phyloP scores from a whole-genome alignment of 2,888 invertebrate species.

The Chymomyza procnemis region DNA sequence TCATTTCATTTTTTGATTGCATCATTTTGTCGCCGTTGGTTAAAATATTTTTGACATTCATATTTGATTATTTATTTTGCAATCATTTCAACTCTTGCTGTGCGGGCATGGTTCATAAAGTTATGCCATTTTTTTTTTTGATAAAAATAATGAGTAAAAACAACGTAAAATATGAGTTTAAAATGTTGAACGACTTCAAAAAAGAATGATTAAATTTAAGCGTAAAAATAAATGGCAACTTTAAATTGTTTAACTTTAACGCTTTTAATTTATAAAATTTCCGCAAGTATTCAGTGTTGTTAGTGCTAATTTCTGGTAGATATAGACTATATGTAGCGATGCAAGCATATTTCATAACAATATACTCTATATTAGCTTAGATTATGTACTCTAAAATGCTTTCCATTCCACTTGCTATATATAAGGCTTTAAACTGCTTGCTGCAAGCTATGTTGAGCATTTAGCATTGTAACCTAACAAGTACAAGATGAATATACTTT shows the following conservation, averaged over 20 bases:
- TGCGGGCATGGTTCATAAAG: not conserved
- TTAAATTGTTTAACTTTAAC: not conserved
- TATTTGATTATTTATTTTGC: not conserved
- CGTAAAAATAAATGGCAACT: not conserved
- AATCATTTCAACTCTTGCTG: not conserved
- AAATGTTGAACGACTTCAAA: not conserved
- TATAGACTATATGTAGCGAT: too few relatives aligned
- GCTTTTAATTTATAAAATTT: too few relatives aligned
- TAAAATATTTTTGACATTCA: not conserved
- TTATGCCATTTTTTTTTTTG: not conserved
- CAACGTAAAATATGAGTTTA: not conserved
- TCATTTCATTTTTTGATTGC: not conserved
- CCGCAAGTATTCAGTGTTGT: too few relatives aligned
- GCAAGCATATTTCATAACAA: too few relatives aligned
- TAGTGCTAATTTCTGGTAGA: too few relatives aligned
- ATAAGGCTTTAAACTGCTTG: too few relatives aligned
- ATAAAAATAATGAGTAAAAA: not conserved
- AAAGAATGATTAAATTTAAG: not conserved
- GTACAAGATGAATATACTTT: too few relatives aligned
- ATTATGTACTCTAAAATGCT: too few relatives aligned
- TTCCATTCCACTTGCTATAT: too few relatives aligned
- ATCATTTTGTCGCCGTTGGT: not conserved
- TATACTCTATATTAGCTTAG: too few relatives aligned
- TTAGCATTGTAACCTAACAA: too few relatives aligned
- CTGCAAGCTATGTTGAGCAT: too few relatives aligned